Conservation (phyloP, 2,113 vertebrate genomes). For the Lophius piscatorius region DNA sequence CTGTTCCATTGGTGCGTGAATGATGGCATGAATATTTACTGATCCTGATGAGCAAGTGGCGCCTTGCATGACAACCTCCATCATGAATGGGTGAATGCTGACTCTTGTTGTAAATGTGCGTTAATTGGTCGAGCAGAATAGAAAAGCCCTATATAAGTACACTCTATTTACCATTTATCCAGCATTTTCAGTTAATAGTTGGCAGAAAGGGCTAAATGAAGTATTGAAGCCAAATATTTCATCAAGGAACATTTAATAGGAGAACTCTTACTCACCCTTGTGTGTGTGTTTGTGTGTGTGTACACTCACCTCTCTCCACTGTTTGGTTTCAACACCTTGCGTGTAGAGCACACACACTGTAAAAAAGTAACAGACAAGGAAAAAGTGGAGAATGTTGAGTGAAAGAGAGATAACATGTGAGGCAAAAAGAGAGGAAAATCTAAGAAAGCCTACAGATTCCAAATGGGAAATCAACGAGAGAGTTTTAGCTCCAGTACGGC, state of each 20-base stretch:
- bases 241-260: background rate
- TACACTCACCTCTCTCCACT: slow-evolving; percentile 90
- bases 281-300: background rate
- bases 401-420: slow-evolving; percentile 15
- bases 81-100: too few relatives aligned
- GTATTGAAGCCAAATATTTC: slow-evolving; percentile 3
- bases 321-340: slow-evolving; percentile 90
- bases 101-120: too few relatives aligned
- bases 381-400: too few relatives aligned
- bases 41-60: too few relatives aligned
- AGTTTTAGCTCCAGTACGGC: slow-evolving; percentile 33
- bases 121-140: too few relatives aligned
- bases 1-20: too few relatives aligned
- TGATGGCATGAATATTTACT: too few relatives aligned
- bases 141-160: too few relatives aligned
- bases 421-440: slow-evolving; percentile 1
- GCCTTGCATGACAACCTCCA: too few relatives aligned
- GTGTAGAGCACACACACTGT: slow-evolving; percentile 94
- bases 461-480: slow-evolving; percentile 46
- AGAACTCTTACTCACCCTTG: slow-evolving; percentile 1
- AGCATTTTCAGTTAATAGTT: slow-evolving; percentile 37
- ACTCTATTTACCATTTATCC: slow-evolving; percentile 17
- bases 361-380: slow-evolving; percentile 33
- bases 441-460: slow-evolving; percentile 29
- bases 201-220: slow-evolving; percentile 38